Evolutionary conservation across 2,113 vertebrate species (phyloP).

Genomic region (Cromileptes altivelis): DNA sequence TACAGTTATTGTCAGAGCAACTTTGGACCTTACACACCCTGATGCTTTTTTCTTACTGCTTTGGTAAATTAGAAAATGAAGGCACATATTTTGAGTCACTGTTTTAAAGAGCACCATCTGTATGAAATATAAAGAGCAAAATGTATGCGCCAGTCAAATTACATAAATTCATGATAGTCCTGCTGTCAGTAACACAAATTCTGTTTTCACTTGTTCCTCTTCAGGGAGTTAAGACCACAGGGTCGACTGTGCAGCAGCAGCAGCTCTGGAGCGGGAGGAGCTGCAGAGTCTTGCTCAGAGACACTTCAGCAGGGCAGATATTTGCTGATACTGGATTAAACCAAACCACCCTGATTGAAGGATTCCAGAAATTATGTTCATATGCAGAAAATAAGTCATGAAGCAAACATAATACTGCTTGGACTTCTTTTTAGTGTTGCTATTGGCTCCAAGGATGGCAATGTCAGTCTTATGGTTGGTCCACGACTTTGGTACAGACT

Average conservation of each 20-base stretch:
- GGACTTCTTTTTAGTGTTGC: neutral
- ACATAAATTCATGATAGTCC: neutral
- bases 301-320: neutral
- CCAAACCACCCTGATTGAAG: neutral
- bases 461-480: neutral
- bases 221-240: slow-evolving; percentile 18
- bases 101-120: neutral
- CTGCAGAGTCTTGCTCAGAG: neutral
- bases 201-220: slow-evolving; percentile 3
- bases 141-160: neutral
- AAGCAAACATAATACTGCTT: neutral
- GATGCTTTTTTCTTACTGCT: neutral
- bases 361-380: neutral
- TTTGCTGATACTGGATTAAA: neutral
- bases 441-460: no score
- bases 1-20: slow-evolving; percentile 16
- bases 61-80: neutral
- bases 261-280: neutral
- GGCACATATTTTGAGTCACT: neutral
- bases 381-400: no score
- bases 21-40: neutral
- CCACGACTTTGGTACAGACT: no score
- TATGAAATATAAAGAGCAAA: neutral
- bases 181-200: neutral
- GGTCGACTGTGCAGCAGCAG: neutral